These are phyloP conservation scores for Periplaneta americana DNA, from an alignment of 1,140 invertebrate genomes.

Conservation along the genomic window DNA sequence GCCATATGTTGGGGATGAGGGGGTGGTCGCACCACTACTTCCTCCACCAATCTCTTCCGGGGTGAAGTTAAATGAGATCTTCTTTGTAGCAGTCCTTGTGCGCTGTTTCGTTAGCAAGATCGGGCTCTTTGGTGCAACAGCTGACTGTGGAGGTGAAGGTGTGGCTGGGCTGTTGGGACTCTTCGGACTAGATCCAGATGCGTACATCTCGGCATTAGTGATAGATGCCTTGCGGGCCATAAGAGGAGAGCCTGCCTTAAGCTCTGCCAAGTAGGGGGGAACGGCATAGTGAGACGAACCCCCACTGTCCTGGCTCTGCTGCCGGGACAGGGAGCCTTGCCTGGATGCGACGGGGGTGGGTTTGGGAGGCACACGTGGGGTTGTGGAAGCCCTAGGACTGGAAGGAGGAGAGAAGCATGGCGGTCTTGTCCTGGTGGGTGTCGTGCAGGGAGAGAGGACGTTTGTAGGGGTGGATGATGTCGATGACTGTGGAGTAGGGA, in stretches of 20 bases:
- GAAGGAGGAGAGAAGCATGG: constrained; percentile 12
- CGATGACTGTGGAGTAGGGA: constrained; percentile 30
- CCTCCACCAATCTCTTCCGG: constrained; percentile 3
- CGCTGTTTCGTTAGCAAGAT: constrained; percentile 14
- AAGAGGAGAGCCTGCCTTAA: constrained; percentile 34
- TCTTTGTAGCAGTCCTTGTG: constrained; percentile 23
- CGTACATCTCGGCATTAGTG: too few relatives aligned
- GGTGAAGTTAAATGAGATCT: constrained; percentile 30
- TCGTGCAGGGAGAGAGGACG: background rate
- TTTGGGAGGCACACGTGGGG: constrained; percentile 22
- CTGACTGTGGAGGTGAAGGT: constrained; percentile 3
- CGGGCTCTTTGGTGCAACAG: constrained; percentile 20
- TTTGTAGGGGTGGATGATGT: constrained; percentile 24
- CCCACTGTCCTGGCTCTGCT: background rate
- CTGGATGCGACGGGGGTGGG: background rate
- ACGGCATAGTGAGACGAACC: constrained; percentile 23
- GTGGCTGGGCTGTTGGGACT: background rate
- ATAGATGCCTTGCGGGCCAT: constrained; percentile 1
- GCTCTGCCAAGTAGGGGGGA: constrained; percentile 37
- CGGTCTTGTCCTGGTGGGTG: constrained; percentile 3
- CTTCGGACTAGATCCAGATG: background rate
- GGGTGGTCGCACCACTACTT: background rate
- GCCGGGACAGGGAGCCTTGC: constrained; percentile 13
- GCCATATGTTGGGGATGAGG: constrained; percentile 20
- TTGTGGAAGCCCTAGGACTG: constrained; percentile 22